Conservation (phyloP, 1,140 invertebrate genomes). For the Aphelenchoides fujianensis region DNA sequence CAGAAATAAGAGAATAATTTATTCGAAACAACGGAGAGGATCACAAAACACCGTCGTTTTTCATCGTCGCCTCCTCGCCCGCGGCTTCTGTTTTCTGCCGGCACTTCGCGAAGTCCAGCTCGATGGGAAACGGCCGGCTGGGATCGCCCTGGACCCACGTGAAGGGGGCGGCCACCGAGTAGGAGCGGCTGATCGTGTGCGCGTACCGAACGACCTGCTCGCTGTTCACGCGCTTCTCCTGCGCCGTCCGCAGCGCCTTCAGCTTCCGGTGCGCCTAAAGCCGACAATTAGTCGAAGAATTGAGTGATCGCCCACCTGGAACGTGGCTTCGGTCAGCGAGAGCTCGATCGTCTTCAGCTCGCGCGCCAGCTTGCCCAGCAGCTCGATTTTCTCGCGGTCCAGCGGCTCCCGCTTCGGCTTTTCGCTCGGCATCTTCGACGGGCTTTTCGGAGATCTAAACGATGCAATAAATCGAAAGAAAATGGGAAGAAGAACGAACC, state of each 20-base stretch:
- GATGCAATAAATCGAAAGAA: no score
- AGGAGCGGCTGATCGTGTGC: slow-evolving; percentile 34
- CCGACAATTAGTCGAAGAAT: not conserved
- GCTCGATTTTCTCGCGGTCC: no score
- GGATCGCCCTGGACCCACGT: slow-evolving; percentile 45
- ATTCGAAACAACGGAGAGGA: not conserved
- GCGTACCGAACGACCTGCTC: slow-evolving; percentile 45
- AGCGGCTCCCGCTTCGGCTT: no score
- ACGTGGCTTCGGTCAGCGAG: slow-evolving; percentile 38
- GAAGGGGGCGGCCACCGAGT: slow-evolving; percentile 39
- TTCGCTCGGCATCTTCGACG: no score
- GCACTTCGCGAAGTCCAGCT: slow-evolving; percentile 36
- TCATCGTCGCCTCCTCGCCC: no score
- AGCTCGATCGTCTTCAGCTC: slow-evolving; percentile 34
- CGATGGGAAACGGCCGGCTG: slow-evolving; percentile 38
- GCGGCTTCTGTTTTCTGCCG: no score
- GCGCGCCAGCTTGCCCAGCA: slow-evolving; percentile 33
- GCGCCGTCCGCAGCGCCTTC: slow-evolving; percentile 41
- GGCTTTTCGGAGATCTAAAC: no score
- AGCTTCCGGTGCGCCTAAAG: slow-evolving; percentile 46
- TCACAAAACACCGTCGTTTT: no score
- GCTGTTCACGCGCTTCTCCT: slow-evolving; percentile 39
- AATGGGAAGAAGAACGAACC: no score
- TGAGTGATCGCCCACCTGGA: slow-evolving; percentile 32
- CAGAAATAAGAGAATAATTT: no score